A percentile compares a stretch with the other conserved stretches of the same genome.
Evolutionary conservation across 1,140 invertebrate genomes (phyloP).

Genomic region (Bemisia tabaci): DNA sequence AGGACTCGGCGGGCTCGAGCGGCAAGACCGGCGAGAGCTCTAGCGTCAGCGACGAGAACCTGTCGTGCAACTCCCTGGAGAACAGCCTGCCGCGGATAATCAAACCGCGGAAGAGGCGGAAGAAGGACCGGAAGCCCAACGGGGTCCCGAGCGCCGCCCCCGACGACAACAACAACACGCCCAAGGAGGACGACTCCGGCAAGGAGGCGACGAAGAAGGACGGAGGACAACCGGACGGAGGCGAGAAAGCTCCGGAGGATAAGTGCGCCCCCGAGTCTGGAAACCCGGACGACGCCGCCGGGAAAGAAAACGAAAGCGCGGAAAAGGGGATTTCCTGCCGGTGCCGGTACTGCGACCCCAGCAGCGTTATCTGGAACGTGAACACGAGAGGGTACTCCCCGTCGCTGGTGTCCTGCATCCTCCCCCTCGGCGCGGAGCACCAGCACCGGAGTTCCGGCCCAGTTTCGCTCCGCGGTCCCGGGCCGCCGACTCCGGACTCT

Average conservation of each 20-base stretch:
- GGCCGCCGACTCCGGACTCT: constrained; percentile 15
- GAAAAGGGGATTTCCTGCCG: constrained; percentile 43
- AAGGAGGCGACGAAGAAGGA: background rate
- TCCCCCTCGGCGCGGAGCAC: constrained; percentile 13
- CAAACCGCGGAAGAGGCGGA: constrained; percentile 72
- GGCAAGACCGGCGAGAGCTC: background rate
- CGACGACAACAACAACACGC: background rate
- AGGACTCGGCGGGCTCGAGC: constrained; percentile 6
- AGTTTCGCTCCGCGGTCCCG: constrained; percentile 19
- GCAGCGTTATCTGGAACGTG: constrained; percentile 60
- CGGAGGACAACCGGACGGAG: background rate
- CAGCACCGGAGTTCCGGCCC: constrained; percentile 21
- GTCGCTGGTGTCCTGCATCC: constrained; percentile 25
- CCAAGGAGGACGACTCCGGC: background rate
- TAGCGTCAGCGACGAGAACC: constrained; percentile 48
- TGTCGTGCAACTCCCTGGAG: constrained; percentile 47
- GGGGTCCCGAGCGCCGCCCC: background rate
- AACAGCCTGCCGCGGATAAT: constrained; percentile 71
- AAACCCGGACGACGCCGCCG: background rate
- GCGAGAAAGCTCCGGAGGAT: background rate
- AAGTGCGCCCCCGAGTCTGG: background rate
- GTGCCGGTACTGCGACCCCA: constrained; percentile 63
- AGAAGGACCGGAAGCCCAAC: constrained; percentile 66
- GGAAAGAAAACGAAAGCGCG: constrained; percentile 24
- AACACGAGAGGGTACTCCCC: constrained; percentile 38